Evolutionary conservation across 2,797 vertebrate genomes (phyloP).

Genomic region (Sylvilagus floridanus): DNA sequence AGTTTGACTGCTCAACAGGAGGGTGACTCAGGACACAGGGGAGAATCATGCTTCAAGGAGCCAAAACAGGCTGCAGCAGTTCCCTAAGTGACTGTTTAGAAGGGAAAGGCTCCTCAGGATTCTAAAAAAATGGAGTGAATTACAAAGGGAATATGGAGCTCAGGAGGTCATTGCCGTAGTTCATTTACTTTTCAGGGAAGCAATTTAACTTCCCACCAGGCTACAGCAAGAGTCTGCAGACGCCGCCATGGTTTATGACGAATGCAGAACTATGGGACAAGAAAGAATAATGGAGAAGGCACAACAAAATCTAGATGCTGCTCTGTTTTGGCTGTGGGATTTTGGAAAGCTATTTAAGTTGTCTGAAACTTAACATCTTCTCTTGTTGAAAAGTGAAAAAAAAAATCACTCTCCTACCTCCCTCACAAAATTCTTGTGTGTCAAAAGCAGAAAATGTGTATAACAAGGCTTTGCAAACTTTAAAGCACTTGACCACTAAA

Average conservation of each 20-base stretch:
- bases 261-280: background rate
- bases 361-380: background rate
- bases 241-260: background rate
- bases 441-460: background rate
- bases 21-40: background rate
- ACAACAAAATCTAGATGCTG: background rate
- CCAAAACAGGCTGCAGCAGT: background rate
- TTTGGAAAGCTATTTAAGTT: slow-evolving; percentile 17
- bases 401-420: slow-evolving; percentile 29
- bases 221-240: background rate
- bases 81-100: background rate
- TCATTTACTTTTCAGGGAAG: slow-evolving; percentile 43
- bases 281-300: background rate
- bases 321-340: background rate
- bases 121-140: background rate
- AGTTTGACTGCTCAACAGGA: background rate
- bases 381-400: background rate
- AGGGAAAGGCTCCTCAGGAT: background rate
- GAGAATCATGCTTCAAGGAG: background rate
- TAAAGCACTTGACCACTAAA: background rate
- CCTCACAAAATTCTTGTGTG: background rate
- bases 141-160: background rate
- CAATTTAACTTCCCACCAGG: background rate
- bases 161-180: slow-evolving; percentile 14
- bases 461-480: background rate